A percentile compares a stretch with the other conserved stretches of the same genome.
These are phyloP conservation scores for Syrphus vitripennis DNA, from an alignment of 2,888 invertebrate genomes.

Conservation along the genomic window DNA sequence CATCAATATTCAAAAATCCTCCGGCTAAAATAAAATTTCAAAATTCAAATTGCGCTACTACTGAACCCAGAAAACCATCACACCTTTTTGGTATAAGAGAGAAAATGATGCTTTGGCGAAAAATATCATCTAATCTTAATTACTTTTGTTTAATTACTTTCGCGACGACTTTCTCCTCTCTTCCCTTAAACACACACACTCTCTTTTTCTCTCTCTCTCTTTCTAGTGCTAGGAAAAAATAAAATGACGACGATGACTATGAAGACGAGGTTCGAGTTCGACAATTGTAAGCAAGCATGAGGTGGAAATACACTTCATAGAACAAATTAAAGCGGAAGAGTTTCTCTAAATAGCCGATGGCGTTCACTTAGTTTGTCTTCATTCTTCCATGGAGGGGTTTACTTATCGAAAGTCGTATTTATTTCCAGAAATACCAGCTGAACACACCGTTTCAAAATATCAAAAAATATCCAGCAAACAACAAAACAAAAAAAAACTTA, in stretches of 20 bases:
- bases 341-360: conserved; percentile 45
- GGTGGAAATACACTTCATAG: not conserved
- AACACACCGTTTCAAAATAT: not conserved
- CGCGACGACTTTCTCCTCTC: conserved; percentile 73
- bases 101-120: conserved; percentile 41
- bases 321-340: conserved; percentile 37
- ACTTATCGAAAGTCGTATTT: conserved; percentile 53
- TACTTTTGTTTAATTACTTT: conserved; percentile 81
- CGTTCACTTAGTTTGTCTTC: conserved; percentile 43
- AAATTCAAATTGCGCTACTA: conserved; percentile 28
- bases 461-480: not conserved
- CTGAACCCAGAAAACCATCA: not conserved
- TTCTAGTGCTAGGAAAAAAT: not conserved
- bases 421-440: conserved; percentile 44
- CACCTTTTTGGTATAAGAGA: conserved; percentile 11
- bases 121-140: conserved; percentile 78
- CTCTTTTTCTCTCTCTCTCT: not conserved
- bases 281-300: not conserved
- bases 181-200: conserved; percentile 16
- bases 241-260: not conserved
- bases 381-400: not conserved
- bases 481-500: conserved; percentile 13
- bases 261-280: not conserved
- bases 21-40: conserved; percentile 52
- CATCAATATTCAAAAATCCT: conserved; percentile 64